Evolutionary conservation across 2,113 vertebrate genomes (phyloP).

Genomic region (Talpa occidentalis): DNA sequence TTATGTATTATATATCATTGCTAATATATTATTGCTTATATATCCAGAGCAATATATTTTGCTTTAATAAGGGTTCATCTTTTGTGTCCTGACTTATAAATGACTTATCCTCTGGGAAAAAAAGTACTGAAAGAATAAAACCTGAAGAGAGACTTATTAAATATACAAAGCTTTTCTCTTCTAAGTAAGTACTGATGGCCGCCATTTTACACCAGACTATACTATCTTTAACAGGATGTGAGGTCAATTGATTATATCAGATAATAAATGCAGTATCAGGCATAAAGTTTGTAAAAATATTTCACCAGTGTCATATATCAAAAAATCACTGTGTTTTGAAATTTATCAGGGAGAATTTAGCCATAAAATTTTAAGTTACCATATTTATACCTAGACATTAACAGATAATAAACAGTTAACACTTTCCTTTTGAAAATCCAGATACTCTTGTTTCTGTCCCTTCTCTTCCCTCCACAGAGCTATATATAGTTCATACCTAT

Average conservation of each 20-base stretch:
- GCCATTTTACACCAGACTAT: accelerated
- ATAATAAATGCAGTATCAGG: background rate
- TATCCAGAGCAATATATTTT: too few relatives aligned
- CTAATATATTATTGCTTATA: too few relatives aligned
- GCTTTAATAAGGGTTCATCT: background rate
- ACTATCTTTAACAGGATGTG: background rate
- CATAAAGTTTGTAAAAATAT: background rate
- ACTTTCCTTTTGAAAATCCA: background rate
- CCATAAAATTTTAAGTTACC: background rate
- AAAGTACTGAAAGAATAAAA: background rate
- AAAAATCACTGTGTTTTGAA: background rate
- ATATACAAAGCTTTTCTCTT: background rate
- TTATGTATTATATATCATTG: too few relatives aligned
- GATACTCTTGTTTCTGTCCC: background rate
- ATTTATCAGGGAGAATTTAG: background rate
- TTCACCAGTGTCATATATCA: background rate
- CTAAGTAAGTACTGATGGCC: background rate
- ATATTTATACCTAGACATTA: background rate
- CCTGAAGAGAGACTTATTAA: background rate
- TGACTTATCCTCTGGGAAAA: background rate
- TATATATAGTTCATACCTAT: background rate
- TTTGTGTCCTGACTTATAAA: background rate
- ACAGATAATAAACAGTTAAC: background rate
- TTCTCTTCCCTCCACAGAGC: background rate
- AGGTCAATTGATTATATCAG: background rate